Base-by-base conservation (phyloP, 2,888 invertebrate species). In the Agriopis leucophaearia region DNA sequence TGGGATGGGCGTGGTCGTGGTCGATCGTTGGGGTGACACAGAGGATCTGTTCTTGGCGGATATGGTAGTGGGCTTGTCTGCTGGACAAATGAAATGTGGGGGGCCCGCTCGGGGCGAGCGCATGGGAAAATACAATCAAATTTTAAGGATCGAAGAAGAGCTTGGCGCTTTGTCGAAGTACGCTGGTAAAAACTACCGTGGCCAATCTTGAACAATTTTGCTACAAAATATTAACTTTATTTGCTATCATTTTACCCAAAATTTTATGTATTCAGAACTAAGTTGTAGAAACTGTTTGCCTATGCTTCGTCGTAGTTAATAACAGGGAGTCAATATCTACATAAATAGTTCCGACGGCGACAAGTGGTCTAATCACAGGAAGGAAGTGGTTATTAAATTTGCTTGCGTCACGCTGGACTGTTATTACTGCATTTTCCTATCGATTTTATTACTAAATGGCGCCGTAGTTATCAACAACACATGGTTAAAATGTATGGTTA, bases 1-100 rank as follows among this genome's bases (percentile, higher is more conserved):
- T 91, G 99, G 99, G 92, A 99, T 99, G 81, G 99, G 99, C 1
- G 71, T 86, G 1, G 75, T 86, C 3, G 86, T 91, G 1, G 67
- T 70, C 15, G 91, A 90, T 67, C 88, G 95, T 78, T 99, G 99
- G 85, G 99, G 99, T 61, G 99, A 99, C 89, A 99, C 99, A 59
- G 99, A 99, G 86, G 99, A 99, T 87, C 96, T 99, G 15, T 99
- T 99, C 94, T 97, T 99, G 84, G 98, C 99, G 71, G 99, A 99
- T 88, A 94, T 99, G 81, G 99, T 99, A 12, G 99, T 99, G 52
- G 99, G 99, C 59, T 95, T 99, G 55, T 97, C 98, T 64, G 99
- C 99, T 45, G 99, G 99, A 71, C 99, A 99, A 94, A 96, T 99
- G 79, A 99, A 99, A 91, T 99, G 99, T 72, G 99, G 99, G 27